phyloP scores from a whole-genome alignment of 2,797 vertebrate genomes.

The Gobio occitaniae region DNA sequence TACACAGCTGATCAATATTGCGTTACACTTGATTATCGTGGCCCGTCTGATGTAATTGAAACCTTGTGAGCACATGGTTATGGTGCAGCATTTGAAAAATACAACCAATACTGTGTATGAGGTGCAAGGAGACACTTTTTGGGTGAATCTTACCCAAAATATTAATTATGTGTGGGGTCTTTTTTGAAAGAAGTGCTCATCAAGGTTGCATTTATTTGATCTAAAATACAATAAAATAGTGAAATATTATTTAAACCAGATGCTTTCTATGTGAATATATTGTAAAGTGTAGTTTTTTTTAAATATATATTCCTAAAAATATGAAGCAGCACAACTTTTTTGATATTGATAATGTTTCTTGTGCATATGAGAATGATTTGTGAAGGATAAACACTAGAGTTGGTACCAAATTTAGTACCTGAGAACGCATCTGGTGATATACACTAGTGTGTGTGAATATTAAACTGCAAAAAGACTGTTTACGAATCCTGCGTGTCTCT shows the following conservation, averaged over 20 bases:
- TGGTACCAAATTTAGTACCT: too few species aligned
- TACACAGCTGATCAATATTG: constrained; percentile 3
- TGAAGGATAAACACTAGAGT: too few species aligned
- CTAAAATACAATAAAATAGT: not conserved
- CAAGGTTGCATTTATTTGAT: not conserved
- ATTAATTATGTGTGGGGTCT: not conserved
- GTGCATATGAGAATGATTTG: too few species aligned
- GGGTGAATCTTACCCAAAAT: not conserved
- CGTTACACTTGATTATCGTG: not conserved
- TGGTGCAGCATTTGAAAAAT: not conserved
- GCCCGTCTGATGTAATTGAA: not conserved
- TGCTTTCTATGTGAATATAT: not conserved
- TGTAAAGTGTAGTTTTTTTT: not conserved
- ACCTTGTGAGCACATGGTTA: not conserved
- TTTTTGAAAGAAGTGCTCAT: too few species aligned
- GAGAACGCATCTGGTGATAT: too few species aligned
- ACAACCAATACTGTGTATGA: not conserved
- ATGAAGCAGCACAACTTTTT: too few species aligned
- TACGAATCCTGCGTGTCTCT: too few species aligned
- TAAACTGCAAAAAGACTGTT: too few species aligned
- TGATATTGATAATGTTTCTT: too few species aligned
- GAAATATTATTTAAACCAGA: not conserved
- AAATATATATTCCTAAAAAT: too few species aligned
- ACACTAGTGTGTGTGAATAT: too few species aligned
- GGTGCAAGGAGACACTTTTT: not conserved